Evolutionary conservation across 1,140 invertebrate species (phyloP), one percentile per base, ranked within the genome.

Genomic region (Protaetia brevitarsis): DNA sequence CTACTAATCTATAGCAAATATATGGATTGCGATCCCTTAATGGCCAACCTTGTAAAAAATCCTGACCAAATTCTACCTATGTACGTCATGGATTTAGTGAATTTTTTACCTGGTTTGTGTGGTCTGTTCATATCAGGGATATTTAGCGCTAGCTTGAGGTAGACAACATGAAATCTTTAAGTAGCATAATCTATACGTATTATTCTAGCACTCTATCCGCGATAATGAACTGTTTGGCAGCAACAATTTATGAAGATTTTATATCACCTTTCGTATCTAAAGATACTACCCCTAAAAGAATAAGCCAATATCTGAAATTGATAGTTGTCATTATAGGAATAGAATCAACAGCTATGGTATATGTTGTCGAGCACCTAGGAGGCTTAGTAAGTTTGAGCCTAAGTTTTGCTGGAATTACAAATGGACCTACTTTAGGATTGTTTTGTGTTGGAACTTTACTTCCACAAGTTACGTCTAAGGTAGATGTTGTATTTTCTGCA

Each of bases 1-100:
- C 81, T 92, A 13, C 84, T 90, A 1, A 86, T 92, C 68, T 92
- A 86, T 71, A 88, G 87, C 0, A 82, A 85, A n/a, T 92, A 91
- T 74, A 78, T 82, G 36, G 80, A 86, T 13, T 92, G 90, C 75
- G 90, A 92, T 79, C 89, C 89, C 0, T 74, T 91, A 23, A 70
- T 76, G 21, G 81, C 82, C 7, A 80, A 84, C 69, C 82, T 84
- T 76, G 76, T 83, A 2, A 58, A 69, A 57, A 82, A 79, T 58
- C 70, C 69, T 57, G 80, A 79, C 69, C 77, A 86, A 77, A 51
- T 85, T 6, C 74, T 87, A 66, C 85, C 85, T 0, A 78, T 82
- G 13, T 87, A 84, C 71, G 85, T 87, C 1, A 87, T 87, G 82
- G 83, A 87, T 56, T 62, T 71, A 29, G 79, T 87, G 2, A 78